Base-by-base conservation (phyloP, 2,888 invertebrate genomes). In the Caenorhabditis sinica region DNA sequence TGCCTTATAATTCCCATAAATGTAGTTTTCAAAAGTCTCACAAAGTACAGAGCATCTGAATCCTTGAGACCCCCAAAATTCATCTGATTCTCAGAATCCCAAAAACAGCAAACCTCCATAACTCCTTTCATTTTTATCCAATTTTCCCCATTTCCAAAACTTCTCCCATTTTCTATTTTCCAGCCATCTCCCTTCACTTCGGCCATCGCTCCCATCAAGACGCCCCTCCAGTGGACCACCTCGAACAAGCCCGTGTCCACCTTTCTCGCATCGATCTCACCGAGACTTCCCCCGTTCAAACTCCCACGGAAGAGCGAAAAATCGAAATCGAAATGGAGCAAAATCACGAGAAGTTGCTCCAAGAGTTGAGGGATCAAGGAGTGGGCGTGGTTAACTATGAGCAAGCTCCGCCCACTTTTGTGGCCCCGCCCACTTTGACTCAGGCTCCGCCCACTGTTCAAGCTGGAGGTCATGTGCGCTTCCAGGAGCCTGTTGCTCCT, bases 251-350 rank as follows among this genome's bases (percentile, higher is more conserved):
- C 2, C 68, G 69, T 11, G 40, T 63, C 13, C 36, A 72, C 36
- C 40, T 84, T 0, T 45, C 80, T n/a, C 63, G 71, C 0, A 71
- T 84, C 36, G 69, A 75, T 4, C 33, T 83, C 15, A 74, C 66
- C 17, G 60, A 61, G 23, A 75, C 51, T 13, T 66, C 71, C 2
- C 84, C 84, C 5, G 33, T 81, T 1, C 49, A 30, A 13, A 84
- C 84, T 17, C 84, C 84, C 2, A 80, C 71, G 9, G 60, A 56
- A 6, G 84, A 84, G 45, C 36, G 71, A 23, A 58, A 43, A 45
- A 58, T 74, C 25, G 80, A 75, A 20, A 43, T 80, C 13, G n/a
- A 72, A 20, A 76, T 80, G 60, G 6, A 2, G 9, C 76, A 84
- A 13, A 45, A 65, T 20, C 65, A 69, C 28, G 71, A 84, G 25